Evolutionary conservation across 1,140 invertebrate genomes (phyloP), one percentile per base, ranked within the genome.

Genomic region (Hormaphis cornu): DNA sequence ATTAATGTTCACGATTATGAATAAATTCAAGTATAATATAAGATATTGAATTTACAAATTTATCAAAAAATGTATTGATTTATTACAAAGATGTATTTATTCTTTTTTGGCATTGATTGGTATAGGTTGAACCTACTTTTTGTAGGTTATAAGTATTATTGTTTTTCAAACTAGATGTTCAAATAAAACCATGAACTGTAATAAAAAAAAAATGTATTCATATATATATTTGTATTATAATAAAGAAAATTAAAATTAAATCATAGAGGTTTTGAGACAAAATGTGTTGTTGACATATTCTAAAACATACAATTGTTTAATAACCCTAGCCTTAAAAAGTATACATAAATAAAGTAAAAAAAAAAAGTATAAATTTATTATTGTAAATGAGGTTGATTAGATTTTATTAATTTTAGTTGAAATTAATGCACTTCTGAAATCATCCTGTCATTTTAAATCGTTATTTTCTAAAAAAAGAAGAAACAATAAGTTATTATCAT

Each of bases 1-100:
- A 97, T 99, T 85, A 96, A 95, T 81, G 91, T 90, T 1, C 94
- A 97, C 74, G 84, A 86, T 75, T 92, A 93, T 78, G 77, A 76
- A 48, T 33, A 10, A 26, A 28, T 52, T n/a, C n/a, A n/a, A n/a
- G n/a, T n/a, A n/a, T n/a, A n/a, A n/a, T n/a, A n/a, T n/a, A n/a
- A n/a, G n/a, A n/a, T n/a, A n/a, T n/a, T n/a, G n/a, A n/a, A n/a
- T n/a, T n/a, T n/a, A n/a, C n/a, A n/a, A n/a, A n/a, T n/a, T n/a
- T n/a, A n/a, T n/a, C n/a, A n/a, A n/a, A n/a, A n/a, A n/a, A n/a
- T n/a, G n/a, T n/a, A n/a, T n/a, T n/a, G n/a, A 8, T 8, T 40
- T 40, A 40, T 40, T 40, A 40, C 37, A 7, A 8, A 40, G 37
- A 14, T 40, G 14, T 40, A 8, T 40, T 8, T 40, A 40, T 8